Evolutionary conservation across 2,888 invertebrate species (phyloP), one percentile per base, ranked within the genome.

Genomic region (Lasiommata megera): DNA sequence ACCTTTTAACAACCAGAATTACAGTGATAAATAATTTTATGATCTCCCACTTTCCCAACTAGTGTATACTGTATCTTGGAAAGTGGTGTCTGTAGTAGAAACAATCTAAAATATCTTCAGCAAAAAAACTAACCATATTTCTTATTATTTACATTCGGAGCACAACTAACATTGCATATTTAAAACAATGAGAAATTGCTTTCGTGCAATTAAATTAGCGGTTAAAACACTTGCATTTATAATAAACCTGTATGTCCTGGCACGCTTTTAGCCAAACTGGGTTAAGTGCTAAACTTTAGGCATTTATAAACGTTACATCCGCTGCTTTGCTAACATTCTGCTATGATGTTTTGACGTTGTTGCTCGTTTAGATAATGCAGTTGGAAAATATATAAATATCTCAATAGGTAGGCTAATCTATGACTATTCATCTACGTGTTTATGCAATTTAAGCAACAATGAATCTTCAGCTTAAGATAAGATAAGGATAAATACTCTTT

Each of bases 211-310:
- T 51, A 52, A 57, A 57, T 57, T 52, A 46, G 46, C 44, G 52
- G 52, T 46, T 56, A 41, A 43, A 56, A 57, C 46, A 63, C 65
- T 63, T 64, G 60, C 53, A 63, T 63, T 66, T 62, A 63, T 65
- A 61, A 64, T 63, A 62, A 53, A 56, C 44, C 44, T 54, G 50
- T 54, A 56, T 48, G 16, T 51, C 51, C 41, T 53, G 48, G 41
- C 51, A 51, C 48, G 56, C 52, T 50, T 43, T 59, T 56, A 58
- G 36, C 36, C 46, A 43, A 59, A 61, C 55, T 52, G 50, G 58
- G 52, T 55, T 50, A 55, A 59, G 53, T 44, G 56, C 43, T 54
- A 47, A 54, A 60, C 54, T 61, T 58, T 52, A 51, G 51, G 44
- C 40, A 51, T 55, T 55, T 40, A 52, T 52, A 18, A 40, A 51